Base-by-base conservation (phyloP, 1,140 invertebrate species). In the Tenebrio molitor region DNA sequence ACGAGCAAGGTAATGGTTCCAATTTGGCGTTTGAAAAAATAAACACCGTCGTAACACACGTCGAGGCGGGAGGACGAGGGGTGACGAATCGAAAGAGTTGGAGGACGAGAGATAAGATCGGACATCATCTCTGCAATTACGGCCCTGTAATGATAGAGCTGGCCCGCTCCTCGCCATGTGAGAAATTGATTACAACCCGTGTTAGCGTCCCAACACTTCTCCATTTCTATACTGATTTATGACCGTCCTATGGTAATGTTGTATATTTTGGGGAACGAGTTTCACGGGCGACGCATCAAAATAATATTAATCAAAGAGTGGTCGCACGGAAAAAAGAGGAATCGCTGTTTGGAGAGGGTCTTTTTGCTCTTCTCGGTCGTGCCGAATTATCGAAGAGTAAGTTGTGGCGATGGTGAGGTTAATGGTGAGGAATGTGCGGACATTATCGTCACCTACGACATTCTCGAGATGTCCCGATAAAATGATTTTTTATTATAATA, bases 101-200 rank as follows among this genome's bases (percentile, higher is more conserved):
- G 25, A 41, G 16, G 21, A 42, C 25, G 29, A n/a, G 16, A 21
- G 66, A 69, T 73, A 69, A 42, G 50, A 69, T 25, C 72, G 14
- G 53, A 65, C 69, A 70, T 70, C 69, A 70, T 70, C 29, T 34
- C 66, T 34, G 46, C 67, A 64, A 70, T 74, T 74, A 70, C 50
- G 72, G 64, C 53, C 16, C 42, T 64, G 64, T 70, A 70, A 74
- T 74, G 66, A 74, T 69, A 69, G 34, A 44, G 66, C 36, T 69
- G 39, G 69, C 63, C 69, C 58, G 68, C 68, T 65, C 68, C 41
- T 74, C 21, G 72, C 69, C 62, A 74, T 66, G 67, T 70, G 72
- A 71, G 72, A 74, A 74, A 74, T 74, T 74, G 72, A 74, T 74
- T 74, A 74, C 72, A 74, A 74, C 17, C 23, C 14, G 42, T 66